phyloP scores from a whole-genome alignment of 2,888 invertebrate species.

The Amiota minor region DNA sequence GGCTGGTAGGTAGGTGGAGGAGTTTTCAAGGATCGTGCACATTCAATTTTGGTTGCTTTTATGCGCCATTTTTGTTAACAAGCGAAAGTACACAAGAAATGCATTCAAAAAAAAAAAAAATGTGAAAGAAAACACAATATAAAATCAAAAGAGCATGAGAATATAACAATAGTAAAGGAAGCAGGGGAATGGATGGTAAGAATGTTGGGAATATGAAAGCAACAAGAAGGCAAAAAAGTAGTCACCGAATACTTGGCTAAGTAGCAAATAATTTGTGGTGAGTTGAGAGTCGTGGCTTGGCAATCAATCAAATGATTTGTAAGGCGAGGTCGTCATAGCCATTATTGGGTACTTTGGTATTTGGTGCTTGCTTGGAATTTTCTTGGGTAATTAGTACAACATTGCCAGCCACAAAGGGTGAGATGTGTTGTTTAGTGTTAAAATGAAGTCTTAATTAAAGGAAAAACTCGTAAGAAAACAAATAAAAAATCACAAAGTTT shows the following conservation, averaged over 20 bases:
- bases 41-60: slow-evolving; percentile 59
- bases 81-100: too few species aligned
- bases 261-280: slow-evolving; percentile 27
- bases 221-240: too few species aligned
- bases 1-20: too few species aligned
- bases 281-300: slow-evolving; percentile 49
- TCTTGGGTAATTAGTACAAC: slow-evolving; percentile 18
- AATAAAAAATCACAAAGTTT: too few species aligned
- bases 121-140: background rate
- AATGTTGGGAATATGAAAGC: too few species aligned
- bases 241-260: slow-evolving; percentile 1
- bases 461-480: too few species aligned
- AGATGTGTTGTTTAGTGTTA: too few species aligned
- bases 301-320: slow-evolving; percentile 58
- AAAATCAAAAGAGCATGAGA: background rate
- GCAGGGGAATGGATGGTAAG: background rate
- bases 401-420: background rate
- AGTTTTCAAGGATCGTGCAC: too few species aligned
- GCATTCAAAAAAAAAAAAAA: too few species aligned
- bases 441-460: too few species aligned
- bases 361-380: slow-evolving; percentile 18
- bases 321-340: slow-evolving; percentile 36
- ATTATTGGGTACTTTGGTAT: slow-evolving; percentile 50
- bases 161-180: background rate
- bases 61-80: slow-evolving; percentile 28